phyloP scores from a whole-genome alignment of 2,113 vertebrate genomes.

The Tetrax tetrax region DNA sequence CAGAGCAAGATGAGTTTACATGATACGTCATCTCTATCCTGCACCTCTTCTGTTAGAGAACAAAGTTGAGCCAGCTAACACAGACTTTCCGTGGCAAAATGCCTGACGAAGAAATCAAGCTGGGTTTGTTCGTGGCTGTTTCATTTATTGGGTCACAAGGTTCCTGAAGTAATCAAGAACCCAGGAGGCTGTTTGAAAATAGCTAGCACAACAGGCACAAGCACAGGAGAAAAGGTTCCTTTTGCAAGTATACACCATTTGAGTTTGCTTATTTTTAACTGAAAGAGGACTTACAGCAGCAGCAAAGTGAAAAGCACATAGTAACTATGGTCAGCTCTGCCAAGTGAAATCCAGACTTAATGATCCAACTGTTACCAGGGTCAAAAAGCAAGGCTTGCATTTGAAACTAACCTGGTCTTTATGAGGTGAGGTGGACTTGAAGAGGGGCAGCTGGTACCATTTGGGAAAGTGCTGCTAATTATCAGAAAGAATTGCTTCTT shows the following conservation, averaged over 20 bases:
- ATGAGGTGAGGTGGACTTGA: not conserved
- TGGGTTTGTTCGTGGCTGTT: not conserved
- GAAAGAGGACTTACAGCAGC: not conserved
- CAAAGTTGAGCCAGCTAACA: not conserved
- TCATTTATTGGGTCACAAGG: not conserved
- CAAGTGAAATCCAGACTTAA: not conserved
- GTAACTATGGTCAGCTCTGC: not conserved
- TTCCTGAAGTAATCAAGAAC: not conserved
- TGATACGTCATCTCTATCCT: not conserved
- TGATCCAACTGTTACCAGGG: not conserved
- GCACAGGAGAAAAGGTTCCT: not conserved
- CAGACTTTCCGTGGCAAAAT: not conserved
- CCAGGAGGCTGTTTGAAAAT: not conserved
- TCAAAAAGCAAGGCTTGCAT: not conserved
- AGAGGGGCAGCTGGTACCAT: not conserved
- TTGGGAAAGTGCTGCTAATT: not conserved
- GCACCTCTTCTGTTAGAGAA: not conserved
- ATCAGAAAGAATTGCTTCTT: not conserved
- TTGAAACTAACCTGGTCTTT: not conserved
- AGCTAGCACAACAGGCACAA: not conserved
- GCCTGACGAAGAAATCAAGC: not conserved
- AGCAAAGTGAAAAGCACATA: not conserved
- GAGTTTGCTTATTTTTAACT: not conserved
- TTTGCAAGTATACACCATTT: not conserved
- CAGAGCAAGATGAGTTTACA: not conserved